Conservation (phyloP, 2,797 vertebrate species). For the Gorsachius magnificus region DNA sequence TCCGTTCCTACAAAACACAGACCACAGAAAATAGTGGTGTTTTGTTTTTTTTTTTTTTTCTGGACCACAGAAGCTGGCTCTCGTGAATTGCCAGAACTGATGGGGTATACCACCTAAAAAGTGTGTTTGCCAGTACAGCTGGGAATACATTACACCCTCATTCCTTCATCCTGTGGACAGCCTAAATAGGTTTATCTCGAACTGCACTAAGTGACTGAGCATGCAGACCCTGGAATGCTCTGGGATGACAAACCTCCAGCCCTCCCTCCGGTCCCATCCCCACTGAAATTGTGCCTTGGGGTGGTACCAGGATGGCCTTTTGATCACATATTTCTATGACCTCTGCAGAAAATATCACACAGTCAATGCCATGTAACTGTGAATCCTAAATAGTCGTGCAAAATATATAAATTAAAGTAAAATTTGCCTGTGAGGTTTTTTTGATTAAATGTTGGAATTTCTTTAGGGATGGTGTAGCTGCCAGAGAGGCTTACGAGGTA, state of each 20-base stretch:
- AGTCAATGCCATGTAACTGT: accelerated
- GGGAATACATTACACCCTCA: background rate
- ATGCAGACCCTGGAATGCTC: background rate
- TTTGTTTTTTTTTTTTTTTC: no score
- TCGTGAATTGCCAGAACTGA: background rate
- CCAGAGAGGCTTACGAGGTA: background rate
- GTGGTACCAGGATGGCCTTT: background rate
- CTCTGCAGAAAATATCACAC: background rate
- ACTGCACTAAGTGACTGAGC: background rate
- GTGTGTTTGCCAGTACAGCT: background rate
- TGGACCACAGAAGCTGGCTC: background rate
- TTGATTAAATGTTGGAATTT: background rate
- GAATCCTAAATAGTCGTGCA: background rate
- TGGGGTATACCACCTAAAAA: background rate
- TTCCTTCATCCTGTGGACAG: background rate
- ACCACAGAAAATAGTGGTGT: background rate
- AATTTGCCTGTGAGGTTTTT: background rate
- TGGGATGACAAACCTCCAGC: background rate
- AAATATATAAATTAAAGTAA: background rate
- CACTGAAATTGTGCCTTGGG: background rate
- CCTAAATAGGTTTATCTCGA: background rate
- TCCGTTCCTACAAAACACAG: background rate
- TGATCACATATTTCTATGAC: background rate
- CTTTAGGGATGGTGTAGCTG: background rate
- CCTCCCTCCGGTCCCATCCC: background rate